These are phyloP conservation scores for Onychomys arenicola DNA, from an alignment of 2,797 vertebrate genomes.

Conservation along the genomic window DNA sequence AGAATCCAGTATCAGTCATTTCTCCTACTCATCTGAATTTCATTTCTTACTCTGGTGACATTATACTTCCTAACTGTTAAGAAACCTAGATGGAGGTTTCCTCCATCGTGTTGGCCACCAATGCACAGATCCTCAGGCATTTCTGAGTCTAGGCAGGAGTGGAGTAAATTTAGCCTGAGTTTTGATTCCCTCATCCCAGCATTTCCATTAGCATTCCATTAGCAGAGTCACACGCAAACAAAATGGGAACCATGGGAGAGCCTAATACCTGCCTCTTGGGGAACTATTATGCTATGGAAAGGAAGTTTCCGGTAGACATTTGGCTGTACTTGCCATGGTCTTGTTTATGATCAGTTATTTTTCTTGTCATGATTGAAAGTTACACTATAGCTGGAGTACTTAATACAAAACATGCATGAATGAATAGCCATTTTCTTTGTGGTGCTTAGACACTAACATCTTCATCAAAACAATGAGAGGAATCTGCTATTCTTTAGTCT, in stretches of 20 bases:
- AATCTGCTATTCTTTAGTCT: background rate
- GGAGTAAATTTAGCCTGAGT: background rate
- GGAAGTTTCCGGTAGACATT: background rate
- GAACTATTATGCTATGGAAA: background rate
- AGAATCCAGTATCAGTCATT: background rate
- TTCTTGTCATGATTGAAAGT: background rate
- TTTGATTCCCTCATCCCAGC: background rate
- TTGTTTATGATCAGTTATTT: background rate
- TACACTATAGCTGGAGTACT: background rate
- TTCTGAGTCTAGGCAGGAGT: background rate
- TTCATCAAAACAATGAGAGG: background rate
- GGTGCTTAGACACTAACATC: background rate
- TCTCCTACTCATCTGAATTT: background rate
- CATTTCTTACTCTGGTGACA: background rate
- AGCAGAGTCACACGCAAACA: background rate
- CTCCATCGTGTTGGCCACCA: background rate
- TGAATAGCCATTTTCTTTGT: background rate
- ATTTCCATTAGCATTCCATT: background rate
- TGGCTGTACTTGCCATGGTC: background rate
- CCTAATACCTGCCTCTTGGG: background rate
- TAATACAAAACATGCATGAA: background rate
- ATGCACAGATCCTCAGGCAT: background rate
- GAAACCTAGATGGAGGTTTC: background rate
- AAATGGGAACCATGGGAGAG: background rate
- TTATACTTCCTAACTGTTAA: background rate